These are phyloP conservation scores for Drosophila paulistorum DNA, from an alignment of 1,140 invertebrate genomes.

Conservation along the genomic window DNA sequence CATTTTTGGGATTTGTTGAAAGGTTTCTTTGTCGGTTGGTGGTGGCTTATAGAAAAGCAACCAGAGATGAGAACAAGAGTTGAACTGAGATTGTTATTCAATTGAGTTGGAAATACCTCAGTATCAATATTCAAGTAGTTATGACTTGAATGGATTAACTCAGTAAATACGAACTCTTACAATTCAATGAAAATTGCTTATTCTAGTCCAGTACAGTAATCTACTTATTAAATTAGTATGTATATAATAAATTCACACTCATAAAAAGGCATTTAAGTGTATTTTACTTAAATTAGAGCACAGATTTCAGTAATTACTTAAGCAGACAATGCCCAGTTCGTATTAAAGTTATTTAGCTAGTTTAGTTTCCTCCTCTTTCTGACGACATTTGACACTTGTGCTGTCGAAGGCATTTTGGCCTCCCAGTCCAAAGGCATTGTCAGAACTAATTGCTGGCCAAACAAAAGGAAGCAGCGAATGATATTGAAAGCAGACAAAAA, in stretches of 20 bases:
- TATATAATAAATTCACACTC: too few species aligned
- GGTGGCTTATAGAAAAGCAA: not conserved
- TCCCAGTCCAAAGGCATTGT: not conserved
- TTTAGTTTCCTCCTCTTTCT: constrained; percentile 4
- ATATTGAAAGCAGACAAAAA: constrained; percentile 2
- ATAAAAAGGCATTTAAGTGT: too few species aligned
- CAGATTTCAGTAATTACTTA: not conserved
- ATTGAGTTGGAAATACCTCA: not conserved
- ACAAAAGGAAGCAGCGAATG: not conserved
- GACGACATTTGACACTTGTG: constrained; percentile 49
- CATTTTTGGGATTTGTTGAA: constrained; percentile 13
- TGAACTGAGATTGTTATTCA: constrained; percentile 9
- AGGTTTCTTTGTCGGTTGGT: constrained; percentile 1
- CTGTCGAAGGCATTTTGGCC: constrained; percentile 17
- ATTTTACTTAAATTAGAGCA: too few species aligned
- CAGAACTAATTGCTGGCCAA: constrained; percentile 15
- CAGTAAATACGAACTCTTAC: not conserved
- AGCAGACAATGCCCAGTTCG: not conserved
- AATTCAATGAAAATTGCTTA: not conserved
- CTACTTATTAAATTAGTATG: too few species aligned
- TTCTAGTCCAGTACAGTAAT: too few species aligned
- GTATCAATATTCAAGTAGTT: constrained; percentile 1
- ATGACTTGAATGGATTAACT: not conserved
- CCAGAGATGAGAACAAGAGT: constrained; percentile 4
- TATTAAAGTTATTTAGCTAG: constrained; percentile 6